Evolutionary conservation across 1,140 invertebrate genomes (phyloP), one percentile per base, ranked within the genome.

Genomic region (Olivierus martensii): DNA sequence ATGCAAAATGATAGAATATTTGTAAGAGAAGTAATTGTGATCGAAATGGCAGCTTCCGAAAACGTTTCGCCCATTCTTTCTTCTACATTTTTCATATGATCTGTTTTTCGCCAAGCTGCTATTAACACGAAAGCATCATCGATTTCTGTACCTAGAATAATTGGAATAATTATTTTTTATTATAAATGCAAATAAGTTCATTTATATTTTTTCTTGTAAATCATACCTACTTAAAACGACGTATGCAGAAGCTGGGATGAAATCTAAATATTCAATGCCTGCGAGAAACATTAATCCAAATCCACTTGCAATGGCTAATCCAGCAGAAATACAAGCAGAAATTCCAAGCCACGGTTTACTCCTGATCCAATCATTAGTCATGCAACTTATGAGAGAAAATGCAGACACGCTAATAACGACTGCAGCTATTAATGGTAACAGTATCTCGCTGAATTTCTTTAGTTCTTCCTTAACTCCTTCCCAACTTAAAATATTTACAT

Each of bases 51-150:
- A n/a, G 92, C 91, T 67, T 93, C 87, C 44, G 85, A 87, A 63
- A 95, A 76, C 67, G 86, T 88, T 44, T 79, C 72, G 0, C 82
- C 88, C 79, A 96, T 85, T 35, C 90, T 71, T 63, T 88, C 81
- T 0, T 83, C 81, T 1, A 96, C 84, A 10, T 79, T 73, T 56
- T 83, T 76, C 60, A 83, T 80, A 14, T 82, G 78, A 1, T 82
- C 79, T 0, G 88, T 89, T 34, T 87, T 73, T 51, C 89, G 73
- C 87, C 89, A 94, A 0, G 89, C 87, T 0, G 90, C 90, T 56
- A 96, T 70, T 82, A 97, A 89, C 4, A 95, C 89, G 69, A 96
- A 95, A 35, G 91, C 95, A 67, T 95, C 91, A 67, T 96, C 92
- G 46, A 94, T 92, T 39, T 90, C 91, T 61, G 95, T 92, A 63